Evolutionary conservation across 2,113 vertebrate species (phyloP), one percentile per base, ranked within the genome.

Genomic region (Anolis carolinensis): DNA sequence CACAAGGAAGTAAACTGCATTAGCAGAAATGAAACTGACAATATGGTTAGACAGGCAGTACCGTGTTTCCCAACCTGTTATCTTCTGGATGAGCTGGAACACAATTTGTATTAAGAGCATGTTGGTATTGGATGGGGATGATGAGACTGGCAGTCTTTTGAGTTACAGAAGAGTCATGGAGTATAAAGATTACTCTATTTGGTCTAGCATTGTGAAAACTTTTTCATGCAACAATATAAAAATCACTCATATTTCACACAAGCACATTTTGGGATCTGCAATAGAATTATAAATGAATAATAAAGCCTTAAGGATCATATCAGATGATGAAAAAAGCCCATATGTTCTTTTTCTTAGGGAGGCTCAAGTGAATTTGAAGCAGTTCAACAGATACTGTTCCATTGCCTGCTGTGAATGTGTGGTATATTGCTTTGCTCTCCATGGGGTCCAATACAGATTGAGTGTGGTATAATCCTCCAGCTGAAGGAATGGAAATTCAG

Each of bases 381-480:
- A 82, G 11, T 27, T 77, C 77, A 85, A 83, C 71, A 65, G 84
- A 68, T 75, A 63, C 65, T 88, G 44, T 71, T 10, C 70, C 23
- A 4, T 50, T 27, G 48, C 67, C 84, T 73, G 59, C 59, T 63
- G 77, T 80, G 77, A 86, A 86, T 72, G 79, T 78, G 23, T 80
- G 50, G 48, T 80, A 74, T 81, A 36, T 65, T 67, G 71, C 79
- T 74, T 59, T 86, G 89, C 73, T 83, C 81, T 89, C 81, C 83
- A 68, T 89, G 92, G 85, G 83, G 72, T 16, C 72, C 32, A 34
- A 90, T 50, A 92, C 82, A 90, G 89, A 90, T 87, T 82, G 84
- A 48, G 74, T 89, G 89, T 93, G 90, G 89, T 85, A 84, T 89
- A 93, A n/a, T 36, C 27, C 87, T 93, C 87, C 85, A 89, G n/a